Evolutionary conservation across 2,888 invertebrate genomes (phyloP).

Genomic region (Caprella mutica): DNA sequence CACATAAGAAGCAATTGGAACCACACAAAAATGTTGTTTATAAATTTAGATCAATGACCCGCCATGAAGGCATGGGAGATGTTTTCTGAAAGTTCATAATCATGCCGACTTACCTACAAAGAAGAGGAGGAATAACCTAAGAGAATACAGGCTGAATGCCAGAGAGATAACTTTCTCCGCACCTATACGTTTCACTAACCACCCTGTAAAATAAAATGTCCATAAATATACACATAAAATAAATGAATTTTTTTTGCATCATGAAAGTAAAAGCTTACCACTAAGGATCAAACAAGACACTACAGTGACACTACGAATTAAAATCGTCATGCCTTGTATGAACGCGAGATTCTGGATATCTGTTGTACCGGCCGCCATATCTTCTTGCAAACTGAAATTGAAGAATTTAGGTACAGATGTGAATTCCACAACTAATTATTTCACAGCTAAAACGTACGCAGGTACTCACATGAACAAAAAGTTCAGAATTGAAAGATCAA

Average conservation of each 20-base stretch:
- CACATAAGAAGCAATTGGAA: too few relatives aligned
- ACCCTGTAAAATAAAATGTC: too few relatives aligned
- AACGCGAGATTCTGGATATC: slow-evolving; percentile 12
- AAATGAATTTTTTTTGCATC: too few relatives aligned
- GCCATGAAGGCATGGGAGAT: too few relatives aligned
- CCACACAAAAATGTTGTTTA: too few relatives aligned
- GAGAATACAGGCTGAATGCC: slow-evolving; percentile 17
- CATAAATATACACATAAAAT: too few relatives aligned
- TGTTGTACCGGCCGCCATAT: slow-evolving; percentile 7
- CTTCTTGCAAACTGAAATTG: slow-evolving; percentile 22
- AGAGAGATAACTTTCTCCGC: slow-evolving; percentile 8
- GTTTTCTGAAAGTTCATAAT: too few relatives aligned
- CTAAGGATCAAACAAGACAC: slow-evolving; percentile 19
- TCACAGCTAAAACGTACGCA: too few relatives aligned
- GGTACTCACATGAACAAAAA: slow-evolving; percentile 21
- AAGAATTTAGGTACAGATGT: too few relatives aligned
- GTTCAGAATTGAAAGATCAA: slow-evolving; percentile 15
- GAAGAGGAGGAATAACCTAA: slow-evolving; percentile 8
- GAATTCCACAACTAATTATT: too few relatives aligned
- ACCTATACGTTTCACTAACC: slow-evolving; percentile 5
- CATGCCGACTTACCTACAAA: slow-evolving; percentile 1
- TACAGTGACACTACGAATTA: slow-evolving; percentile 15
- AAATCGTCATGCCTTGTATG: slow-evolving; percentile 16
- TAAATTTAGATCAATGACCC: too few relatives aligned
- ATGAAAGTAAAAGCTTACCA: too few relatives aligned